A percentile compares a stretch with the other conserved stretches of the same genome.
phyloP scores from a whole-genome alignment of 2,888 invertebrate genomes.

The Sminthurides aquaticus region DNA sequence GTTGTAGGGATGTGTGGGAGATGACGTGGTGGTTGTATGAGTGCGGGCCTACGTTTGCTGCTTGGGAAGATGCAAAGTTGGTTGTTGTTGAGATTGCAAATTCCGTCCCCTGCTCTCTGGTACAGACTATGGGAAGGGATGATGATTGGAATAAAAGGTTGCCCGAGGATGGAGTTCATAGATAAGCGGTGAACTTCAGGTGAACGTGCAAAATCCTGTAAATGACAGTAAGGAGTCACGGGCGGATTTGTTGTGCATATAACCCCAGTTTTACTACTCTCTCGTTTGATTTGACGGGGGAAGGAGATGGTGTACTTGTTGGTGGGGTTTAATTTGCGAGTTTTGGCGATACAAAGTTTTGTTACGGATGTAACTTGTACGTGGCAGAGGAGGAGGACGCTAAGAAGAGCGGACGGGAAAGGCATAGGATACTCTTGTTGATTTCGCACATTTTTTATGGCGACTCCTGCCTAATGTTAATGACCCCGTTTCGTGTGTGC shows the following conservation, averaged over 20 bases:
- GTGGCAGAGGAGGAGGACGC: no score
- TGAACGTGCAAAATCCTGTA: neutral
- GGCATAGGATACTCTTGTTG: constrained; percentile 7
- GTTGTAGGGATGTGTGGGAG: no score
- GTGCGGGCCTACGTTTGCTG: no score
- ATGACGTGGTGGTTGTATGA: no score
- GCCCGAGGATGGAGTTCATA: neutral
- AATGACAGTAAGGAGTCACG: neutral
- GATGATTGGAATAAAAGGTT: no score
- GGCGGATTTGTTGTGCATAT: neutral
- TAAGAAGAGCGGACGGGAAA: no score
- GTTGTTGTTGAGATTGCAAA: no score
- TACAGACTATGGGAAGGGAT: no score
- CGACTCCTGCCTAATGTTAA: constrained; percentile 20
- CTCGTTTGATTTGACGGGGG: no score
- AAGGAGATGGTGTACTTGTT: neutral
- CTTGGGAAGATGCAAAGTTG: no score
- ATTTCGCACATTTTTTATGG: constrained; percentile 17
- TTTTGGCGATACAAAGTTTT: neutral
- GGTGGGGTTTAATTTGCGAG: neutral
- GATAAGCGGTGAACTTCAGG: neutral
- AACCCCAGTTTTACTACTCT: no score
- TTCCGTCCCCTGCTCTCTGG: no score
- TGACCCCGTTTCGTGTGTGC: constrained; percentile 27
- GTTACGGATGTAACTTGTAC: neutral